Base-by-base conservation (phyloP, 1,140 invertebrate genomes). In the Drosophila busckii region DNA sequence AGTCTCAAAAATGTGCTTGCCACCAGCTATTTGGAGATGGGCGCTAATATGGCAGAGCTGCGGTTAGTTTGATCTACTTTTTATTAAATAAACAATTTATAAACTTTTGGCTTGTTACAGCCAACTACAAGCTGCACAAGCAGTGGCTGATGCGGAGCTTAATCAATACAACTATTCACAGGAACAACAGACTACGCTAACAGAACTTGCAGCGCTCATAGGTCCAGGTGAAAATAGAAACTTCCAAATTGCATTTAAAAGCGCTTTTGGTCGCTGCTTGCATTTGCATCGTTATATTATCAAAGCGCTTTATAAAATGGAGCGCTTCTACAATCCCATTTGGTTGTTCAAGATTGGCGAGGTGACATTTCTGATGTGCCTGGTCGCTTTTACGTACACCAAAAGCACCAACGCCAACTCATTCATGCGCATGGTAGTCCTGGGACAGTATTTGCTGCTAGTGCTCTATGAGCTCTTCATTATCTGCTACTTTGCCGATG, bases 1-100 rank as follows among this genome's bases (percentile, higher is more conserved):
- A 86, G 84, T 35, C 38, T 86, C 0, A 86, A 85, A 28, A 86
- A 86, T 61, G 62, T 86, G 1, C 9, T 86, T 2, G 75, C 70
- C 40, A 83, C 75, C 4, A 75, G 37, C 13, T 84, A 82, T 35
- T 41, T 83, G 3, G 44, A 52, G 41, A 65, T 63, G 55, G 61
- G 60, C 19, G 61, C 54, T 4, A 64, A 40, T 17, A 29, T 45
- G 22, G 20, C 10, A 2, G 45, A 68, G 0, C 13, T 83, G 1
- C 56, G 34, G 76, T 82, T 23, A 15, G 9, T 3, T 20, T 15
- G 6, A 4, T 6, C 9, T 9, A 10, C 4, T 3, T 1, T 12
- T 9, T 23, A 6, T 8, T 12, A 15, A n/a, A 42, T 25, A 23
- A 3, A 7, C 4, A 2, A 12, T 9, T 7, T 41, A 4, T 25